A percentile compares a stretch with the other conserved stretches of the same genome.
These are phyloP conservation scores for Orbicella faveolata DNA, from an alignment of 64 coral and sea anemone species.

Conservation along the genomic window DNA sequence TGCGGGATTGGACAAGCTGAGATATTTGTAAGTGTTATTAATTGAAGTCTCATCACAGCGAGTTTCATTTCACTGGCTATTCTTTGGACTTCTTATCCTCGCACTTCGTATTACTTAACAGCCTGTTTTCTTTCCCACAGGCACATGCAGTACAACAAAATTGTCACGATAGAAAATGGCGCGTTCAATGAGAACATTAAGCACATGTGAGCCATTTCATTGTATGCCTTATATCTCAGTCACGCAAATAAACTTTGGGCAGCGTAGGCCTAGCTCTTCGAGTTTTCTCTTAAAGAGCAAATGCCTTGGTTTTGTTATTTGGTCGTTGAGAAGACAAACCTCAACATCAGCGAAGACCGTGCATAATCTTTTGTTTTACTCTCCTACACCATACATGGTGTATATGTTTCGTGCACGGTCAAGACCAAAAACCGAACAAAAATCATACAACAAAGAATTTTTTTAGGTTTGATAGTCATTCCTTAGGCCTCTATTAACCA, in stretches of 20 bases:
- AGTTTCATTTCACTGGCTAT: neutral
- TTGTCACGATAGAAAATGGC: conserved; percentile 88
- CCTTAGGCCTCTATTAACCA: no score
- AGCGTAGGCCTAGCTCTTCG: neutral
- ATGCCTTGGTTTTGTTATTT: no score
- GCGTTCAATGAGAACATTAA: conserved; percentile 58
- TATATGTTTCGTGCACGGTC: no score
- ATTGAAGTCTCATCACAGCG: neutral
- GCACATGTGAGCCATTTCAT: conserved; percentile 57
- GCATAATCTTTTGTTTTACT: no score
- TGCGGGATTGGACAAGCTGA: conserved; percentile 57
- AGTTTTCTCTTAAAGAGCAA: no score
- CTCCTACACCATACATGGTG: no score
- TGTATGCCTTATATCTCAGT: neutral
- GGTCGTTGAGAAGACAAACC: no score
- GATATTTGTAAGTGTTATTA: conserved; percentile 60
- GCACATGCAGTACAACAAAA: conserved; percentile 18
- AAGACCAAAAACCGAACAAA: no score
- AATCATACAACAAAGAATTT: no score
- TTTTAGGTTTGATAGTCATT: no score
- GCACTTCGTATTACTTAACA: no score
- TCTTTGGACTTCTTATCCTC: neutral
- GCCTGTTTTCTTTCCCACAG: neutral
- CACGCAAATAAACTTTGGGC: neutral
- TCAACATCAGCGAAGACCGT: no score